These are phyloP conservation scores for Mystacornis crossleyi DNA, from an alignment of 2,113 vertebrate species.

Conservation along the genomic window DNA sequence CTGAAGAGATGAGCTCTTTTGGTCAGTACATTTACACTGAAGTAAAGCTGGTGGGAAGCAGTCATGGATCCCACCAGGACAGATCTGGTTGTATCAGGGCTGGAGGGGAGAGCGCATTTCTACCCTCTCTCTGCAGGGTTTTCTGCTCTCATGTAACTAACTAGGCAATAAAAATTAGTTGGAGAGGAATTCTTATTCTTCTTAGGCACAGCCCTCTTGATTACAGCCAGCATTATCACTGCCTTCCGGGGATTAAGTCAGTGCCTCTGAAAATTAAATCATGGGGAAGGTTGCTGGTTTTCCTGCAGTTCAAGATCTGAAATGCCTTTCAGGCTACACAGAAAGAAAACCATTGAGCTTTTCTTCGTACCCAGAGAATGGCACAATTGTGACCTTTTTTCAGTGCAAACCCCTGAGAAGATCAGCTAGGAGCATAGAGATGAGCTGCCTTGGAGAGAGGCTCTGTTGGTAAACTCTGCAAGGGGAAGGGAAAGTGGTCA, in stretches of 20 bases:
- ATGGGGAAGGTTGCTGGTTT: background rate
- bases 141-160: background rate
- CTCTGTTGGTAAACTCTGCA: background rate
- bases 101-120: background rate
- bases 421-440: background rate
- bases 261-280: background rate
- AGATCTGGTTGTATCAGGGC: background rate
- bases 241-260: background rate
- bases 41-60: background rate
- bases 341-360: background rate
- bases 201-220: background rate
- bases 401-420: background rate
- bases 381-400: background rate
- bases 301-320: background rate
- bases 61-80: background rate
- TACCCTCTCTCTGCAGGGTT: background rate
- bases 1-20: background rate
- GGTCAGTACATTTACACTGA: background rate
- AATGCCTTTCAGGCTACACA: background rate
- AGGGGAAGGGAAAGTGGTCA: fast-evolving
- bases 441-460: background rate
- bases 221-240: background rate
- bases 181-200: background rate
- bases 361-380: background rate
- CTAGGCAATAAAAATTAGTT: background rate